Evolutionary conservation across 1,140 invertebrate genomes (phyloP), one percentile per base, ranked within the genome.

Genomic region (Leptopilina clavipes): DNA sequence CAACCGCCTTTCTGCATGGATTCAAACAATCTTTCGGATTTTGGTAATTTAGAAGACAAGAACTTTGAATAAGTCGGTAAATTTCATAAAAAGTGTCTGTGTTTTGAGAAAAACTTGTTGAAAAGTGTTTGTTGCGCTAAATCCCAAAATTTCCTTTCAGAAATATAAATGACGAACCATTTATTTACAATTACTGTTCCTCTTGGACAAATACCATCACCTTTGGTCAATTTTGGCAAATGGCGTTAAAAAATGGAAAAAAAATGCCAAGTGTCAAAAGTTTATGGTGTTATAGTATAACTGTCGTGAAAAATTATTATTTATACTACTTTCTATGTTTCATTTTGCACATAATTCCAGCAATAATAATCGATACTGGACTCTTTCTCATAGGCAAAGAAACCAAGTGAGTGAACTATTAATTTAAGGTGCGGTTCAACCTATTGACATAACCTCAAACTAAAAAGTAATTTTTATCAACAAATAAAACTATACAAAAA

Each of bases 341-440:
- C 44, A 83, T 93, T 1, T 88, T 93, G 52, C 93, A 94, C 79
- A 88, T 91, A 48, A 77, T 94, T 52, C 94, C 94, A 14, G 93
- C 92, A 18, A 83, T 92, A 65, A 76, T 94, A 11, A 89, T 93
- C 52, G 94, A 94, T 76, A 76, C 88, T 70, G 86, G 90, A 19
- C 86, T 91, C 76, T 82, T 91, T 25, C 52, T 93, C 3, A 86
- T 89, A 18, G 92, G 93, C 43, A 91, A 92, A 81, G 90, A 92
- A 76, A 91, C 92, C 72, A 91, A 90, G 92, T 94, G 83, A 85
- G 85, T 86, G 48, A 11, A 12, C 72, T 72, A 37, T 65, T n/a
- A n/a, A n/a, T n/a, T n/a, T n/a, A n/a, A n/a, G n/a, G n/a, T n/a
- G n/a, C n/a, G n/a, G n/a, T n/a, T n/a, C n/a, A n/a, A n/a, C n/a